A percentile compares a stretch with the other conserved stretches of the same genome.
These are phyloP conservation scores for Linepithema humile DNA, from an alignment of 1,140 invertebrate genomes.

Conservation along the genomic window DNA sequence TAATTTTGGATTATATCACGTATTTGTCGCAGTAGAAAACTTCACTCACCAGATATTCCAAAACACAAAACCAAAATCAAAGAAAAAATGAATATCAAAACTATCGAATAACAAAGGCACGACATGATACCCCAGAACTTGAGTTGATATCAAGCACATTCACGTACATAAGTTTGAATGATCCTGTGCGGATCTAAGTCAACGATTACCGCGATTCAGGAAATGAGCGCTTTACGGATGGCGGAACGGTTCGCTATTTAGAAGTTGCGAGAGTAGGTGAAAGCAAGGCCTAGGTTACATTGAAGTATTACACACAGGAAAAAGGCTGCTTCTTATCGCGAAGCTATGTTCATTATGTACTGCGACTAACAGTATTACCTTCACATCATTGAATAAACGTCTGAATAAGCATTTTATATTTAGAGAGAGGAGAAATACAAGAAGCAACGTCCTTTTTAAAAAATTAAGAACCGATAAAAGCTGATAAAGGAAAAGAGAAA, in stretches of 20 bases:
- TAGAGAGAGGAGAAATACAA: no score
- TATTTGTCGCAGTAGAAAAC: background rate
- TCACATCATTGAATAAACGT: no score
- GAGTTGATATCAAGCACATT: background rate
- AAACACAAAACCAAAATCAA: constrained; percentile 1
- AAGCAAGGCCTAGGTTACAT: constrained; percentile 69
- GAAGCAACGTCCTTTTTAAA: no score
- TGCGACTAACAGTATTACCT: no score
- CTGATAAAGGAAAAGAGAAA: no score
- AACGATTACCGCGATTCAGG: constrained; percentile 38
- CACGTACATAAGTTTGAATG: constrained; percentile 29
- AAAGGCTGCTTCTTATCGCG: background rate
- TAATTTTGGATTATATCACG: no score
- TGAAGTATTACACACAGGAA: constrained; percentile 7
- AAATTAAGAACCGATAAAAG: no score
- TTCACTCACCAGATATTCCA: constrained; percentile 52
- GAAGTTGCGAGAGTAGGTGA: constrained; percentile 59
- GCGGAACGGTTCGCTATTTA: constrained; percentile 40
- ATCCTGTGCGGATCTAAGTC: constrained; percentile 39
- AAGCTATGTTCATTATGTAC: background rate
- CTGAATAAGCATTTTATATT: no score
- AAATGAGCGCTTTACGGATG: constrained; percentile 50
- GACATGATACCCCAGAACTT: constrained; percentile 65
- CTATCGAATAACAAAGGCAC: constrained; percentile 8
- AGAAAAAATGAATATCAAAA: constrained; percentile 10